Base-by-base conservation (phyloP, 2,888 invertebrate genomes). In the Acholoe squamosa region DNA sequence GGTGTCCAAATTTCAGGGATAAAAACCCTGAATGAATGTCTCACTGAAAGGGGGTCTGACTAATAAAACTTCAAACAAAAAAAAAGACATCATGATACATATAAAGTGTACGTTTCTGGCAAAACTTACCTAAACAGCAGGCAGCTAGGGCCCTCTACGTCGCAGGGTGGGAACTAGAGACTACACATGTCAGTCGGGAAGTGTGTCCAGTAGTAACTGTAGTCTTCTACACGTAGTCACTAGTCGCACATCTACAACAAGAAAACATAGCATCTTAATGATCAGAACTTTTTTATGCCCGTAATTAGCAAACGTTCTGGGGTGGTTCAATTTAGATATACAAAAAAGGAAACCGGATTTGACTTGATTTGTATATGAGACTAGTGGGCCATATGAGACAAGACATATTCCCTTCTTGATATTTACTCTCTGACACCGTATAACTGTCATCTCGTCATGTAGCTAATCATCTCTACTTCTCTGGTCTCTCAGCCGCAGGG, bases 61-160 rank as follows among this genome's bases (percentile, higher is more conserved):
- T n/a, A n/a, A 25, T 71, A n/a, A 16, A 25, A 71, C 16, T n/a
- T 71, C 22, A 10, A 16, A 16, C 12, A 25, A 71, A 16, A 71
- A 71, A 71, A n/a, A 71, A 71, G 25, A 71, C 7, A 71, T 71
- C 25, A 25, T n/a, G 22, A 16, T n/a, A 19, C 12, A 71, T n/a
- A n/a, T n/a, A 25, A 71, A 71, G 10, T 33, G n/a, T n/a, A n/a
- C n/a, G n/a, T n/a, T n/a, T n/a, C n/a, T n/a, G n/a, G n/a, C 16
- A n/a, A 19, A 22, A 80, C 80, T 80, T 80, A 80, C 80, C 80
- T 80, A 80, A 80, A 43, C 19, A 80, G 80, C 1, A 80, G 80
- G 80, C 80, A 33, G 33, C 80, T 80, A 43, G n/a, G 43, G 80
- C 80, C 80, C 80, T 80, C 80, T 80, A 80, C 43, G 80, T 33